These are phyloP conservation scores for Megalops cyprinoides DNA, from an alignment of 2,797 vertebrate genomes.

Conservation along the genomic window DNA sequence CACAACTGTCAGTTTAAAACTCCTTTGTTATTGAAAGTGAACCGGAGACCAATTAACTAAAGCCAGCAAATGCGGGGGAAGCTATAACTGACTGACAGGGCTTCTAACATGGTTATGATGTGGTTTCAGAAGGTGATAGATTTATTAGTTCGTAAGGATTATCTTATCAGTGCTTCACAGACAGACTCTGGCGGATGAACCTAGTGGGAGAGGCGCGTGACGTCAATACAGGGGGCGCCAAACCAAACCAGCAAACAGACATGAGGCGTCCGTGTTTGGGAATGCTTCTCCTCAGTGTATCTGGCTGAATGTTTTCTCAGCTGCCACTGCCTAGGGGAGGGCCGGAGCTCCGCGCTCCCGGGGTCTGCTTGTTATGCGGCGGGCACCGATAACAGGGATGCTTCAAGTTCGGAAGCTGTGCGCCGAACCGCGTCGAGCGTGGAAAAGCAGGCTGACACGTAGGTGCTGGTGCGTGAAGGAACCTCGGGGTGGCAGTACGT, in stretches of 20 bases:
- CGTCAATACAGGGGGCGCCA: conserved; percentile 50
- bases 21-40: conserved; percentile 3
- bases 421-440: neutral
- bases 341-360: conserved; percentile 39
- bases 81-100: neutral
- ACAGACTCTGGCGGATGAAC: neutral
- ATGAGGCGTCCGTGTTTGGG: conserved; percentile 45
- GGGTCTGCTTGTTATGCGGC: neutral
- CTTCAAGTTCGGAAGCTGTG: neutral
- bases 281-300: conserved; percentile 22
- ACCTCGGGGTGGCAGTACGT: neutral
- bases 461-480: neutral
- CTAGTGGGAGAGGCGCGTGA: conserved; percentile 53
- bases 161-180: neutral
- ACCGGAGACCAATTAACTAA: neutral
- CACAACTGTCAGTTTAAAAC: neutral
- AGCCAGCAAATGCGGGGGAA: neutral
- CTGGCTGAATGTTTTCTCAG: conserved; percentile 66
- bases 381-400: neutral
- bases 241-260: conserved; percentile 48
- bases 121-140: conserved; percentile 1
- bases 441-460: neutral
- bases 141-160: neutral
- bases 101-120: neutral
- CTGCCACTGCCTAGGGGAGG: conserved; percentile 54